A percentile compares a stretch with the other conserved stretches of the same genome.
Conservation (phyloP, 1,140 invertebrate species). For the Sycophila sp. region DNA sequence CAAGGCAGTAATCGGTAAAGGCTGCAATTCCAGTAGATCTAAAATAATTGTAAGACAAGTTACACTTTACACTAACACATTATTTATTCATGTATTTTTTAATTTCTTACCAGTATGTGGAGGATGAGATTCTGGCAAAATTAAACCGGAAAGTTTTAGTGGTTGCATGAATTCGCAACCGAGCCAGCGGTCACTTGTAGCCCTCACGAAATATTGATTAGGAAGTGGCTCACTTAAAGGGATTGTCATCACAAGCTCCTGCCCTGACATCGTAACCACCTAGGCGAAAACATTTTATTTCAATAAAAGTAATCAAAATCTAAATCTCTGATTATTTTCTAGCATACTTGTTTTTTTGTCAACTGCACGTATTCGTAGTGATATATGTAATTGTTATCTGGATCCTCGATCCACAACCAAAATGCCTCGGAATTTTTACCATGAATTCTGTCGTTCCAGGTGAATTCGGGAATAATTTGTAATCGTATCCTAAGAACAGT, state of each 20-base stretch:
- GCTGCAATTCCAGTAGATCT: constrained; percentile 91
- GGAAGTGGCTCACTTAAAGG: constrained; percentile 92
- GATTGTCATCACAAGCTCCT: constrained; percentile 94
- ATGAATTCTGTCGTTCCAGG: constrained; percentile 91
- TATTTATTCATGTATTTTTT: neutral
- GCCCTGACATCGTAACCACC: constrained; percentile 75
- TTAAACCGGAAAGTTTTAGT: constrained; percentile 89
- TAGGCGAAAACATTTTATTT: constrained; percentile 46
- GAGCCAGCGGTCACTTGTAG: constrained; percentile 91
- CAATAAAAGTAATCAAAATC: too few species aligned
- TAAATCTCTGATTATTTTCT: too few species aligned
- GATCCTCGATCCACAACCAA: constrained; percentile 98
- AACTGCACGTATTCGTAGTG: constrained; percentile 95
- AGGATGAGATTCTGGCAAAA: constrained; percentile 91
- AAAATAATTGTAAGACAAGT: constrained; percentile 47
- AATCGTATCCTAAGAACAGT: constrained; percentile 90
- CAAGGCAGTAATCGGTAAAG: constrained; percentile 86
- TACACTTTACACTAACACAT: constrained; percentile 1
- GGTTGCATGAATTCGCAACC: constrained; percentile 79
- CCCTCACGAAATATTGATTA: constrained; percentile 89
- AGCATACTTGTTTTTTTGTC: constrained; percentile 89
- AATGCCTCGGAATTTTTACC: constrained; percentile 90
- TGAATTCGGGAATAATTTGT: constrained; percentile 84
- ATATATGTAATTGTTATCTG: constrained; percentile 92
- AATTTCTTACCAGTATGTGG: constrained; percentile 82